A percentile compares a stretch with the other conserved stretches of the same genome.
These are phyloP conservation scores for Phrynocephalus guinanensis DNA, from an alignment of 2,797 vertebrate genomes.

Conservation along the genomic window DNA sequence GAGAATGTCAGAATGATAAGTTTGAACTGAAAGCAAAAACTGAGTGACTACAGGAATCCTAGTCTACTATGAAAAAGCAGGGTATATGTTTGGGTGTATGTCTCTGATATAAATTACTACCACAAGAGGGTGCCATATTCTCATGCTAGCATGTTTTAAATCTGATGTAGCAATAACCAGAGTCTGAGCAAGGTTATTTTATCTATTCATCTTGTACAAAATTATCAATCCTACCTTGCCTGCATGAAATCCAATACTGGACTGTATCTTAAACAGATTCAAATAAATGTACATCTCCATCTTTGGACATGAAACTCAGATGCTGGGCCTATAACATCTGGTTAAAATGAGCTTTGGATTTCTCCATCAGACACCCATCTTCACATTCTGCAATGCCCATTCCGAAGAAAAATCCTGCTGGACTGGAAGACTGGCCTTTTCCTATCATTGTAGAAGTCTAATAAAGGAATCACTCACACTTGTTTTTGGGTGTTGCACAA, in stretches of 20 bases:
- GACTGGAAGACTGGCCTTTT: too few relatives aligned
- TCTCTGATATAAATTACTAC: neutral
- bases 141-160: neutral
- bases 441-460: too few relatives aligned
- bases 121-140: slow-evolving; percentile 45
- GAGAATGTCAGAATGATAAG: neutral
- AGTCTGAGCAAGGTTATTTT: neutral
- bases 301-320: too few relatives aligned
- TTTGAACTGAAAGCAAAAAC: too few relatives aligned
- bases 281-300: too few relatives aligned
- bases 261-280: too few relatives aligned
- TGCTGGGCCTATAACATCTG: neutral
- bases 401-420: too few relatives aligned
- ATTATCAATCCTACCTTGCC: neutral
- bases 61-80: neutral
- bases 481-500: too few relatives aligned
- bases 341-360: too few relatives aligned
- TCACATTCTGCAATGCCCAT: too few relatives aligned
- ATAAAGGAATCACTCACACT: too few relatives aligned
- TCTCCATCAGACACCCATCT: too few relatives aligned
- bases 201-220: neutral
- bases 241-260: neutral
- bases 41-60: neutral
- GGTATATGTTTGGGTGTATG: neutral
- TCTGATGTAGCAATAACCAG: neutral